Evolutionary conservation across 2,113 vertebrate species (phyloP).

Genomic region (Australoheros scitulus): DNA sequence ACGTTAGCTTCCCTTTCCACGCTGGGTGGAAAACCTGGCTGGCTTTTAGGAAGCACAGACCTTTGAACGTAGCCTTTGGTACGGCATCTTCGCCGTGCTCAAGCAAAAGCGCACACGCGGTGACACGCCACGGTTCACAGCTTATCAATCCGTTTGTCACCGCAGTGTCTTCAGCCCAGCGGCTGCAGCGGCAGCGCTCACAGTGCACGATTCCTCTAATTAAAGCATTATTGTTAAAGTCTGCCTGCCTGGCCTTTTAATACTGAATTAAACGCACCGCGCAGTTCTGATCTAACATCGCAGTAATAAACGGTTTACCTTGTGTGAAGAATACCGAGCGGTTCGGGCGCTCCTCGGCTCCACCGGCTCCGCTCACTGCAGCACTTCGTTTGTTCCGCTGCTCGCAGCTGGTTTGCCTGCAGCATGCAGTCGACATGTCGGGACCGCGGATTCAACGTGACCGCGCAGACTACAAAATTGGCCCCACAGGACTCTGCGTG

Average conservation of each 20-base stretch:
- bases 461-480: conserved; percentile 49
- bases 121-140: conserved; percentile 21
- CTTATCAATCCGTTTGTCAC: conserved; percentile 61
- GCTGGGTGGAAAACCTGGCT: background rate
- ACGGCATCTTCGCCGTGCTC: background rate
- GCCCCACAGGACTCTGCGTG: background rate
- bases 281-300: background rate
- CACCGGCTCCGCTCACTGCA: conserved; percentile 38
- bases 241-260: too few species aligned
- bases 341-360: conserved; percentile 4
- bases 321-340: background rate
- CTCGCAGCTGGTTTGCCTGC: conserved; percentile 65
- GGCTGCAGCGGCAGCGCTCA: background rate
- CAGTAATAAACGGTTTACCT: conserved; percentile 31
- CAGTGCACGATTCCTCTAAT: background rate
- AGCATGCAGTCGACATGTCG: conserved; percentile 42
- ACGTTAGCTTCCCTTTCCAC: background rate
- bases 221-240: background rate
- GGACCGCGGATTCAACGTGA: conserved; percentile 60
- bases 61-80: background rate
- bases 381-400: conserved; percentile 26
- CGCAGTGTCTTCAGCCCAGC: conserved; percentile 38
- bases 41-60: background rate
- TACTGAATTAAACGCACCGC: background rate
- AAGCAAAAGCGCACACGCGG: background rate